Evolutionary conservation across 2,888 invertebrate species (phyloP), one percentile per base, ranked within the genome.

Genomic region (Lobophora halterata): DNA sequence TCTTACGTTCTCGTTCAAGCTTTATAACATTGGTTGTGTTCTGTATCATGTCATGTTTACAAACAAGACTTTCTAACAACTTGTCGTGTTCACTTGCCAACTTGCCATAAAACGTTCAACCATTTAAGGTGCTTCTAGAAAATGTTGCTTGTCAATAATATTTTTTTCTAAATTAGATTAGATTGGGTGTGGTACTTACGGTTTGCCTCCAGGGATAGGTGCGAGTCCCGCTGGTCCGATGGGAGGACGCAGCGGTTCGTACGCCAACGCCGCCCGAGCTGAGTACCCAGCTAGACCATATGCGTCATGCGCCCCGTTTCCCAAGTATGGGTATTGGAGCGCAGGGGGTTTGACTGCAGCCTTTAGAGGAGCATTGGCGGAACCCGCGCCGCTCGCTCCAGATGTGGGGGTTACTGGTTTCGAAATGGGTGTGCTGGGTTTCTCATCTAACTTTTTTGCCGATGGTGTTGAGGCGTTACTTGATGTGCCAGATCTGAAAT

Each of bases 381-480:
- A 86, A 33, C 90, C 90, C 46, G 90, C 90, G 30, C 90, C 80
- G 46, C 89, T 89, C 35, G 88, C 87, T 24, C 93, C 91, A 1
- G 90, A 89, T 8, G 96, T 96, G 2, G 96, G 96, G 19, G 96
- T 96, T 45, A 95, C 94, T 3, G 96, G 93, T 85, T 97, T 97
- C 6, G 95, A 94, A 58, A 96, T 95, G 3, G 97, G 97, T 13
- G 97, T 97, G 48, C 94, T 92, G 5, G 97, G 95, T 77, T 96
- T 96, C 64, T 96, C 96, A 73, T 94, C 94, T 75, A 94, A 85
- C 75, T 95, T 95, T 76, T 95, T 95, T 49, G 94, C 93, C 41
- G 95, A 96, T 1, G 96, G 95, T 16, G 95, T 95, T 58, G 95
- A 95, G n/a, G 95, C 95, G 72, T 95, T 95, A 62, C 96, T 96